These are phyloP conservation scores for honey bee (Apis mellifera) DNA, from an alignment of 1,140 invertebrate genomes.

Conservation along the genomic window DNA sequence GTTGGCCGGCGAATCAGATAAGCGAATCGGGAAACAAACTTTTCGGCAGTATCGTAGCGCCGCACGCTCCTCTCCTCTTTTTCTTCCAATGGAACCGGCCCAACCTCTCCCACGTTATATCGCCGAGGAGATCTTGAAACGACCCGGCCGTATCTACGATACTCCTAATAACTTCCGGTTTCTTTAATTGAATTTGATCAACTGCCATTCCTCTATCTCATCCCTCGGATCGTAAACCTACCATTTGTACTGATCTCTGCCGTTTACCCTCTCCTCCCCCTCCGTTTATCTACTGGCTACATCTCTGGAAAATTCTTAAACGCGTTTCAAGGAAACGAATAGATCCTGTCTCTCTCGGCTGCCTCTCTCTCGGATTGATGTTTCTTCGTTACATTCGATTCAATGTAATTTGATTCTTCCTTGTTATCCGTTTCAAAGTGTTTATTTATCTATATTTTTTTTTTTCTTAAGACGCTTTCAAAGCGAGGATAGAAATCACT, in stretches of 20 bases:
- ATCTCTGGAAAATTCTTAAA: not conserved
- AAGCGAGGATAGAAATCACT: too few relatives aligned
- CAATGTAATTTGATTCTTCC: too few relatives aligned
- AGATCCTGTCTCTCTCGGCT: not conserved
- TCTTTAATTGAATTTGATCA: constrained; percentile 67
- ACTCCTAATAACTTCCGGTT: constrained; percentile 64
- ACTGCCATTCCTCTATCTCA: constrained; percentile 27
- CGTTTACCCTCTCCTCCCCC: too few relatives aligned
- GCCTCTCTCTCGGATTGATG: too few relatives aligned
- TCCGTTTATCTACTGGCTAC: not conserved
- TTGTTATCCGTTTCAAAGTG: too few relatives aligned
- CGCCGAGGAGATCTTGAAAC: constrained; percentile 44
- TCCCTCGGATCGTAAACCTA: constrained; percentile 23
- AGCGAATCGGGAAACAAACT: constrained; percentile 67
- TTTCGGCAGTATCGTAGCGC: constrained; percentile 64
- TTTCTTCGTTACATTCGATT: too few relatives aligned
- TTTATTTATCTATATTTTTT: too few relatives aligned
- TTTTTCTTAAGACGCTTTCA: too few relatives aligned
- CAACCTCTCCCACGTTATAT: constrained; percentile 45
- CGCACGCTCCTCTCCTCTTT: constrained; percentile 28
- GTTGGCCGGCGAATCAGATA: constrained; percentile 65
- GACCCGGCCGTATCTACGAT: constrained; percentile 43
- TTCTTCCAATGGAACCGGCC: constrained; percentile 38
- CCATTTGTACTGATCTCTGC: constrained; percentile 5
- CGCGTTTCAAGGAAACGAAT: not conserved